A percentile compares a stretch with the other conserved stretches of the same genome.
Evolutionary conservation across 2,797 vertebrate genomes (phyloP).

Genomic region (Carcharodon carcharias): DNA sequence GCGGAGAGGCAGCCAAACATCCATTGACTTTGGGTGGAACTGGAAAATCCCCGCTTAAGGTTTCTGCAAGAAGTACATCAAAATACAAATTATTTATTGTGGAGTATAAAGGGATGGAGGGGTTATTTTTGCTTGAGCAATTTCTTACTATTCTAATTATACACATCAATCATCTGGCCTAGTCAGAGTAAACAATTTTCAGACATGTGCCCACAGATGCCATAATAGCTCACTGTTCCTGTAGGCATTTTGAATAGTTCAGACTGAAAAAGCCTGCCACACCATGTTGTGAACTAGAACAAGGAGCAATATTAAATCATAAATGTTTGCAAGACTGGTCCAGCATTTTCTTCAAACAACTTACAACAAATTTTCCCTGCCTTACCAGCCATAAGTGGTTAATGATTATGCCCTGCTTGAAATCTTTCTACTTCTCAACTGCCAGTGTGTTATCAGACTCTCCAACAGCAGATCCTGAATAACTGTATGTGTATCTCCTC

Average conservation of each 20-base stretch:
- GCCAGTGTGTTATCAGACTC: background rate
- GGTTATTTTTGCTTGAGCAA: background rate
- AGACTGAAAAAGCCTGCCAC: background rate
- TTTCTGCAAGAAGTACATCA: background rate
- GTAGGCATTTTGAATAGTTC: background rate
- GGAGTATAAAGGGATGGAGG: background rate
- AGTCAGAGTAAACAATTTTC: background rate
- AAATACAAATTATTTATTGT: background rate
- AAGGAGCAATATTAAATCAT: background rate
- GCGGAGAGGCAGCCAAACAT: too few relatives aligned
- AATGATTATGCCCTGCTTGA: background rate
- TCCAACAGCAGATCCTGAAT: background rate
- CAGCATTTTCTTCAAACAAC: background rate
- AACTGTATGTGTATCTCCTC: background rate
- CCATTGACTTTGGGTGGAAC: too few relatives aligned
- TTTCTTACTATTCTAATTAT: background rate
- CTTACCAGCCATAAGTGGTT: background rate
- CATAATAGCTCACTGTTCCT: background rate
- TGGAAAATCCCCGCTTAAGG: background rate
- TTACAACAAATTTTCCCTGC: background rate
- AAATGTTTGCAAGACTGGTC: background rate
- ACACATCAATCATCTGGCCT: background rate
- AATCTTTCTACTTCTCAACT: background rate
- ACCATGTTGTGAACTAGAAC: background rate
- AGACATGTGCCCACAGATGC: background rate